phyloP scores from a whole-genome alignment of 1,140 invertebrate species.

The Phymorhynchus buccinoides region DNA sequence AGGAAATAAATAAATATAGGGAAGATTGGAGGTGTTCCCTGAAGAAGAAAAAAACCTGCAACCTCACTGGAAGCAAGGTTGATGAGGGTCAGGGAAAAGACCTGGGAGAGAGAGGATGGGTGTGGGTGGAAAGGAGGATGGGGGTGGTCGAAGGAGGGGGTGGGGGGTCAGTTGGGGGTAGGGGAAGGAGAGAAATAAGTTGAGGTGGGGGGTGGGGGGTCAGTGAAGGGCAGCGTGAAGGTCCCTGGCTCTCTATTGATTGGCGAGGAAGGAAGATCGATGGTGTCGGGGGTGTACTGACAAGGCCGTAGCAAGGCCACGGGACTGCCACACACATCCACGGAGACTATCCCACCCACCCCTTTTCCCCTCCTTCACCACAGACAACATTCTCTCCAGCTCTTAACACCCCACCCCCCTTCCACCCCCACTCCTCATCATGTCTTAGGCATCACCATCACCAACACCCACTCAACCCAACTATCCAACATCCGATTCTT shows the following conservation, averaged over 20 bases:
- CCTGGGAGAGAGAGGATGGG: no score
- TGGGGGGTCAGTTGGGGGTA: not conserved
- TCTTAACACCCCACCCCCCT: not conserved
- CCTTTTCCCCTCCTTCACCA: not conserved
- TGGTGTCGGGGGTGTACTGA: not conserved
- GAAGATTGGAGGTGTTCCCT: not conserved
- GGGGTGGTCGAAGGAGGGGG: not conserved
- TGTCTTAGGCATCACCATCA: not conserved
- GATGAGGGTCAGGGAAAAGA: not conserved
- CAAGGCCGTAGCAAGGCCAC: not conserved
- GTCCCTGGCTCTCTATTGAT: constrained; percentile 12
- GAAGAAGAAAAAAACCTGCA: not conserved
- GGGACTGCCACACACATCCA: not conserved
- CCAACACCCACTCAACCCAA: not conserved
- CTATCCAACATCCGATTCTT: not conserved
- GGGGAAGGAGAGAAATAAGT: not conserved
- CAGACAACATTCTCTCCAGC: no score
- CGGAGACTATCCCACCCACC: not conserved
- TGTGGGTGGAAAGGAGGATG: not conserved
- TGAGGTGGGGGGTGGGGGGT: not conserved
- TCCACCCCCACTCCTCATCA: not conserved
- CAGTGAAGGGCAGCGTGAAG: not conserved
- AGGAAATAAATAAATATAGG: no score
- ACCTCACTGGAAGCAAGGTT: not conserved
- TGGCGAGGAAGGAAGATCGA: not conserved